Evolutionary conservation across 2,113 vertebrate genomes (phyloP).

Genomic region (Alectura lathami): DNA sequence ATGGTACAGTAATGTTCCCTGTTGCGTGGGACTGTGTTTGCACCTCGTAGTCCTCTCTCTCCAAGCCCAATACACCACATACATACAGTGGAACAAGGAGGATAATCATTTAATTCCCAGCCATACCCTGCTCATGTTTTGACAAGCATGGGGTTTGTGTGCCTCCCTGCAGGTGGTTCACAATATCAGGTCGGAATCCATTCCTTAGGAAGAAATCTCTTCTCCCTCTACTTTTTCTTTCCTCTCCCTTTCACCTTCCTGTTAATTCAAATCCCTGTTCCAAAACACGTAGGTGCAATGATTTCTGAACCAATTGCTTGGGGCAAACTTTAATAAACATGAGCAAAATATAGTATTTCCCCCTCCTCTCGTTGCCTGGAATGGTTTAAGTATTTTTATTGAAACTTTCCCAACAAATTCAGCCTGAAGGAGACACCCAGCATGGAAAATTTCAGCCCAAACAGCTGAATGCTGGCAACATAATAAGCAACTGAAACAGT

Average conservation of each 20-base stretch:
- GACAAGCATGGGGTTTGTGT: background rate
- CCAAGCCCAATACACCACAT: background rate
- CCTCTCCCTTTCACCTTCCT: background rate
- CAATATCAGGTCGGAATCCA: background rate
- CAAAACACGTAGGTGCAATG: background rate
- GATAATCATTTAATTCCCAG: background rate
- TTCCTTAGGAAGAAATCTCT: background rate
- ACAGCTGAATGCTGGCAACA: slow-evolving; percentile 50
- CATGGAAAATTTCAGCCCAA: slow-evolving; percentile 66
- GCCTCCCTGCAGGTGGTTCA: background rate
- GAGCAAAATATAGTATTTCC: background rate
- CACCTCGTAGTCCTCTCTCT: background rate
- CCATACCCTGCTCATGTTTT: background rate
- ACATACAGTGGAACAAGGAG: background rate
- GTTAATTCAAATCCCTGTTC: background rate
- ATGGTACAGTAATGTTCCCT: background rate
- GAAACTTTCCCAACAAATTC: slow-evolving; percentile 67
- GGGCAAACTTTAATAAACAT: slow-evolving; percentile 18
- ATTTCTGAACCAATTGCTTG: slow-evolving; percentile 31
- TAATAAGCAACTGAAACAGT: slow-evolving; percentile 28
- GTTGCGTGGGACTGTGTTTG: background rate
- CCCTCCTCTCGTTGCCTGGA: slow-evolving; percentile 34
- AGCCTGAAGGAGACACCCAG: slow-evolving; percentile 60
- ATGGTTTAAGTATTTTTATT: slow-evolving; percentile 63
- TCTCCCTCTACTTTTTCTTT: background rate